phyloP scores from a whole-genome alignment of 2,797 vertebrate genomes.

The Echiichthys vipera region DNA sequence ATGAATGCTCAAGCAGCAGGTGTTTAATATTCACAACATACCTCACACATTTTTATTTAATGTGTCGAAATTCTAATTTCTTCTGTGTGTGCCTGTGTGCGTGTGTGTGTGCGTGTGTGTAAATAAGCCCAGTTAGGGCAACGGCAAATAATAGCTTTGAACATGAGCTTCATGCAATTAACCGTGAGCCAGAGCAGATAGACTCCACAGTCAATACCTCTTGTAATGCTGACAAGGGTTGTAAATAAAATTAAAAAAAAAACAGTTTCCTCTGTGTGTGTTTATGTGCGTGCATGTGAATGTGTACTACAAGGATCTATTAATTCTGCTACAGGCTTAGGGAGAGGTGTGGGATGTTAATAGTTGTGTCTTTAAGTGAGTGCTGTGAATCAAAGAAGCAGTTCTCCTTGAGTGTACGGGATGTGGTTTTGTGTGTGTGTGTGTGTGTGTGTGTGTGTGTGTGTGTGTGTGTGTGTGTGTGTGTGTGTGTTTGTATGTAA shows the following conservation, averaged over 20 bases:
- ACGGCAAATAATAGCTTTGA: conserved; percentile 60
- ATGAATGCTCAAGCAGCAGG: conserved; percentile 47
- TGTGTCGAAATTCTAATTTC: conserved; percentile 5
- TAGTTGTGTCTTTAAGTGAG: not conserved
- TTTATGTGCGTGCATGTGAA: not conserved
- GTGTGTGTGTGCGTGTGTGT: conserved; percentile 3
- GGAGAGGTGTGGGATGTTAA: conserved; percentile 24
- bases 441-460: not conserved
- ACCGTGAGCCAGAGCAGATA: conserved; percentile 49
- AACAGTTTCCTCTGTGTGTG: not conserved
- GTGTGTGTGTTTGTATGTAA: not conserved
- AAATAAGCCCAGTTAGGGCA: conserved; percentile 37
- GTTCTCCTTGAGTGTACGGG: not conserved
- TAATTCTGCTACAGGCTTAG: conserved; percentile 21
- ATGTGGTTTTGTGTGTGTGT: not conserved
- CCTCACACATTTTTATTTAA: not conserved
- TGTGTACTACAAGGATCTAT: conserved; percentile 1
- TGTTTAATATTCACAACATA: conserved; percentile 40
- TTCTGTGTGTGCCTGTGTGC: not conserved
- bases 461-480: conserved; percentile 4
- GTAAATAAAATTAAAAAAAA: conserved; percentile 60
- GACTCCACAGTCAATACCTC: conserved; percentile 63
- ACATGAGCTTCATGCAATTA: conserved; percentile 71
- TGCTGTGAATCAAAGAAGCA: conserved; percentile 13
- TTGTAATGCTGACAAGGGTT: conserved; percentile 46